Percentiles rank a stretch among this genome's conserved stretches.
Conservation (phyloP, 2,888 invertebrate genomes). For the Lasioglossum vierecki region DNA sequence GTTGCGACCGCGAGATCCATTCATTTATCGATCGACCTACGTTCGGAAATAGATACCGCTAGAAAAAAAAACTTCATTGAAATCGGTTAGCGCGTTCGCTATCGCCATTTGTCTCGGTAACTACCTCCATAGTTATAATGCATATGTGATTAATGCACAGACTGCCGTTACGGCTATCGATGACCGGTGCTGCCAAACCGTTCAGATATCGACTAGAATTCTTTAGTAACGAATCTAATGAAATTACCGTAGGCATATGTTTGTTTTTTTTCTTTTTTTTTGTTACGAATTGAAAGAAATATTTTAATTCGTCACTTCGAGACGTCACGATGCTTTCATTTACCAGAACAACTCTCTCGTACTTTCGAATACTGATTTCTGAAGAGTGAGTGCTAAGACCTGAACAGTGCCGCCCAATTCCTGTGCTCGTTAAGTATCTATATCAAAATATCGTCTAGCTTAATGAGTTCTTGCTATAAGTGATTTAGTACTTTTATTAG, state of each 20-base stretch:
- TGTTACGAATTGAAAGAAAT: too few species aligned
- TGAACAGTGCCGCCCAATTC: too few species aligned
- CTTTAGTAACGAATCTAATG: background rate
- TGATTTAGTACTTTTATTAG: too few species aligned
- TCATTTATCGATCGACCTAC: conserved; percentile 41
- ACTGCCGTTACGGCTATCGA: background rate
- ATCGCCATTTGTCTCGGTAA: background rate
- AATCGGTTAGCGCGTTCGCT: background rate
- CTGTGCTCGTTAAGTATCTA: background rate
- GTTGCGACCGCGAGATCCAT: conserved; percentile 34
- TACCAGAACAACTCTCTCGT: too few species aligned
- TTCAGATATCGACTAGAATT: background rate
- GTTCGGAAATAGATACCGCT: conserved; percentile 1
- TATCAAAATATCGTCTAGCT: too few species aligned
- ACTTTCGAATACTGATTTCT: too few species aligned
- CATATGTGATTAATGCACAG: background rate
- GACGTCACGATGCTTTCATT: too few species aligned
- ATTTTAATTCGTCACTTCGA: too few species aligned
- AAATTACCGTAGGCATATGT: background rate
- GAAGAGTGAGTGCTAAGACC: too few species aligned
- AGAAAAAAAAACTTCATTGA: background rate
- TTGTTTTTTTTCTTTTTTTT: too few species aligned
- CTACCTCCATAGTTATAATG: background rate
- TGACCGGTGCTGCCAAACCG: background rate
- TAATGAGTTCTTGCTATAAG: too few species aligned